phyloP scores from a whole-genome alignment of 2,113 vertebrate genomes.

The Tragelaphus buxtoni region DNA sequence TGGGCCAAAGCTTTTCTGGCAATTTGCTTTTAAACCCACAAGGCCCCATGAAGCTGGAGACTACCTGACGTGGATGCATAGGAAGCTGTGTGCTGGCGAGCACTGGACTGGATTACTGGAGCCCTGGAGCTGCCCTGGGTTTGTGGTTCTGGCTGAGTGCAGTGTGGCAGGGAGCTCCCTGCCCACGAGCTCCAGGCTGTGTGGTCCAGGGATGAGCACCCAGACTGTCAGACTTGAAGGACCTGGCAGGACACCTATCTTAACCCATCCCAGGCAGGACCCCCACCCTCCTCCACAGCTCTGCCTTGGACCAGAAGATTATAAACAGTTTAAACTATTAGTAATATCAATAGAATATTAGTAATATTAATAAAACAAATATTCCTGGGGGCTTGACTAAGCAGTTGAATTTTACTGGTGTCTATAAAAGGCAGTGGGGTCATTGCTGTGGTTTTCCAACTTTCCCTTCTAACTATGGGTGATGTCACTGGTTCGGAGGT shows the following conservation, averaged over 20 bases:
- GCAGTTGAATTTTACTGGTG: background rate
- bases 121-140: background rate
- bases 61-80: background rate
- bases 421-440: background rate
- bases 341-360: background rate
- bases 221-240: background rate
- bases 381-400: background rate
- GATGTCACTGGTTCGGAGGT: background rate
- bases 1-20: background rate
- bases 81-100: rapidly evolving
- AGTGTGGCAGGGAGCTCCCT: background rate
- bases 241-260: background rate
- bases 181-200: background rate
- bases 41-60: background rate
- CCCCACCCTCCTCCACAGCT: background rate
- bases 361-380: background rate
- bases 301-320: background rate
- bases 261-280: background rate
- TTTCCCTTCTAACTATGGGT: background rate
- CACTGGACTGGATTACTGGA: background rate
- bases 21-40: background rate
- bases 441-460: background rate
- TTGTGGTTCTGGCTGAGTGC: background rate
- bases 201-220: background rate
- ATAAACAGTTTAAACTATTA: background rate